Conservation (phyloP, 2,888 invertebrate genomes). For the Cryptocephalus primarius region DNA sequence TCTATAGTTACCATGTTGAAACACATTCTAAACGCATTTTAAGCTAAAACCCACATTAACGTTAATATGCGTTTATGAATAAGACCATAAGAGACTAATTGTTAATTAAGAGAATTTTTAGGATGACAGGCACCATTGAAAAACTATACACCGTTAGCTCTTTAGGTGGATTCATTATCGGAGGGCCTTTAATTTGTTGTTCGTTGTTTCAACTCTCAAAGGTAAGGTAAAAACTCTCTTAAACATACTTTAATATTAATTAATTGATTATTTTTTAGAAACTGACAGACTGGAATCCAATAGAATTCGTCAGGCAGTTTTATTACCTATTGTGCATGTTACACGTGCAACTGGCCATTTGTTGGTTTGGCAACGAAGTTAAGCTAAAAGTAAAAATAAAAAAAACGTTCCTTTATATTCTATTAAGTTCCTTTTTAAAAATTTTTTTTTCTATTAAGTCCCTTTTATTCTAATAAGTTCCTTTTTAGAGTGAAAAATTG, state of each 20-base stretch:
- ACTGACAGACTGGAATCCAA: no score
- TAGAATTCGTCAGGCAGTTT: not conserved
- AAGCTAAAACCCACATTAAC: no score
- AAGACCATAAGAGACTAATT: no score
- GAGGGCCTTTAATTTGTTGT: not conserved
- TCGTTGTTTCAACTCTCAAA: not conserved
- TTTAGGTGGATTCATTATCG: not conserved
- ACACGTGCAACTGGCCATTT: constrained; percentile 7
- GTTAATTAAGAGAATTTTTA: not conserved
- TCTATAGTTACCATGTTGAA: no score
- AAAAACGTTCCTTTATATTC: not conserved
- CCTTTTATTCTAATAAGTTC: not conserved
- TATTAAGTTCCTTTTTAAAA: constrained; percentile 3
- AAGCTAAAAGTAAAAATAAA: constrained; percentile 4
- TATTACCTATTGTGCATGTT: constrained; percentile 4
- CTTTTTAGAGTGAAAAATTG: constrained; percentile 7
- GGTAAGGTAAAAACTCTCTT: not conserved
- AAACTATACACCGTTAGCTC: not conserved
- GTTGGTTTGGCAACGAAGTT: constrained; percentile 9
- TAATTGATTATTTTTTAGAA: no score
- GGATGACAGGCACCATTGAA: not conserved
- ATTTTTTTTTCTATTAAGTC: not conserved
- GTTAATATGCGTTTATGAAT: no score
- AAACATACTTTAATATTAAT: no score
- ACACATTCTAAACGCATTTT: no score